phyloP scores from a whole-genome alignment of 2,113 vertebrate genomes.

The Gila orcuttii region DNA sequence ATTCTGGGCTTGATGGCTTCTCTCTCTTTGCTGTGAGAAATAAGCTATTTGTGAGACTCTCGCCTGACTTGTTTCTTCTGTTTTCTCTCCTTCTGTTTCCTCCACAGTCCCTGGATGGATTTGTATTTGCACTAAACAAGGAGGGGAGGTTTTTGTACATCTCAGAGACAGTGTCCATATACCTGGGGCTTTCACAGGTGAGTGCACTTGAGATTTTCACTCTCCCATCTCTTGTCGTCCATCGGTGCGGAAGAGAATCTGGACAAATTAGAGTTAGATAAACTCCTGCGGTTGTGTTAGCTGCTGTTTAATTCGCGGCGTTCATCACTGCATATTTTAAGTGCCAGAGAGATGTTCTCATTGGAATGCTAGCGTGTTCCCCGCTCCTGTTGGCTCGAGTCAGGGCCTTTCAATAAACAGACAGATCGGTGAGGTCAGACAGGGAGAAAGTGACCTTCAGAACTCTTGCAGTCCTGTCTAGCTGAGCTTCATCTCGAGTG shows the following conservation, averaged over 20 bases:
- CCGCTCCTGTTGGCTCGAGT: slow-evolving; percentile 57
- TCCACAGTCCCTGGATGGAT: slow-evolving; percentile 95
- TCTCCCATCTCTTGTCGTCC: slow-evolving; percentile 19
- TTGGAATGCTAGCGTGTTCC: slow-evolving; percentile 33
- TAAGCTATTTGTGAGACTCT: slow-evolving; percentile 48
- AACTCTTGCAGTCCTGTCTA: slow-evolving; percentile 61
- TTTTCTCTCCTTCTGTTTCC: slow-evolving; percentile 44
- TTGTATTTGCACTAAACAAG: slow-evolving; percentile 99
- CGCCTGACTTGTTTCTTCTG: slow-evolving; percentile 16
- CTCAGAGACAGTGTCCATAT: slow-evolving; percentile 99
- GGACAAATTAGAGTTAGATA: slow-evolving; percentile 71
- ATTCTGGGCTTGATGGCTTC: slow-evolving; percentile 18
- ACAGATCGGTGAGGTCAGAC: slow-evolving; percentile 61
- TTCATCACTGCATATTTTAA: slow-evolving; percentile 68
- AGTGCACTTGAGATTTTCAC: slow-evolving; percentile 66
- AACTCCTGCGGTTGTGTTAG: slow-evolving; percentile 67
- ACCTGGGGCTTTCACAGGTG: slow-evolving; percentile 98
- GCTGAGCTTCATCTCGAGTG: slow-evolving; percentile 44
- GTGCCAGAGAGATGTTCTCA: slow-evolving; percentile 47
- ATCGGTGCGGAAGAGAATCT: slow-evolving; percentile 66
- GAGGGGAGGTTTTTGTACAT: slow-evolving; percentile 99
- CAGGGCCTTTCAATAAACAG: slow-evolving; percentile 67
- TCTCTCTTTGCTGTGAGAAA: slow-evolving; percentile 25
- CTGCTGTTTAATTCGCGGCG: slow-evolving; percentile 66
- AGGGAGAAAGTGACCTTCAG: slow-evolving; percentile 65